Evolutionary conservation across 2,888 invertebrate genomes (phyloP), one percentile per base, ranked within the genome.

Genomic region (Ashinkailepas kermadecensis): DNA sequence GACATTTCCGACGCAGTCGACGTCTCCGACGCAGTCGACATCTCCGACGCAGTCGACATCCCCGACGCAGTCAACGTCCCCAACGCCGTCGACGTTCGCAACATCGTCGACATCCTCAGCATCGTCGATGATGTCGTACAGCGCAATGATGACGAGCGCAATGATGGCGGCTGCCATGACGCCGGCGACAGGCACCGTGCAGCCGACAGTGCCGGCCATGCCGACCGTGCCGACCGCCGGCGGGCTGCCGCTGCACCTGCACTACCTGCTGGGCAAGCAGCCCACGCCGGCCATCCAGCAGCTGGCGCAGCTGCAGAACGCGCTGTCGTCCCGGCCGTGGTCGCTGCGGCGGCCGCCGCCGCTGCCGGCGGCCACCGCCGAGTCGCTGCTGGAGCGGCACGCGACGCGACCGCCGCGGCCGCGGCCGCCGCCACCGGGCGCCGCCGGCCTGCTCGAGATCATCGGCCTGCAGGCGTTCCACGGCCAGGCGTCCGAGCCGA

Each of bases 401-500:
- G 21, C 70, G 6, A 15, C 39, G 39, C 15, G 39, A 39, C 39
- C 70, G 6, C 15, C 39, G 39, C 15, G 39, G 15, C 70, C 70
- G 25, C 70, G 39, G 25, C 70, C 70, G 25, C 70, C 70, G 39
- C 70, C 70, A 7, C 39, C 2, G n/a, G 8, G 13, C 7, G 6
- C 12, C 25, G 25, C 25, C 67, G 70, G 70, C 8, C 70, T 70
- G 70, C 13, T 70, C 8, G 70, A 70, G 15, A 39, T 70, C 39
- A 39, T 70, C 39, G 39, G 39, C 18, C 39, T 70, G 39, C 70
- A 12, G 18, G 70, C 70, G 39, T 70, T 70, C 70, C 70, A 39
- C 70, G 70, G 70, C 39, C 70, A 70, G 70, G 70, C 70, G 39
- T 70, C 70, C 25, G 70, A 70, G 70, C 18, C 70, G 39, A 18